A percentile compares a stretch with the other conserved stretches of the same genome.
These are phyloP conservation scores for Chelidonichthys spinosus DNA, from an alignment of 2,797 vertebrate species.

Conservation along the genomic window DNA sequence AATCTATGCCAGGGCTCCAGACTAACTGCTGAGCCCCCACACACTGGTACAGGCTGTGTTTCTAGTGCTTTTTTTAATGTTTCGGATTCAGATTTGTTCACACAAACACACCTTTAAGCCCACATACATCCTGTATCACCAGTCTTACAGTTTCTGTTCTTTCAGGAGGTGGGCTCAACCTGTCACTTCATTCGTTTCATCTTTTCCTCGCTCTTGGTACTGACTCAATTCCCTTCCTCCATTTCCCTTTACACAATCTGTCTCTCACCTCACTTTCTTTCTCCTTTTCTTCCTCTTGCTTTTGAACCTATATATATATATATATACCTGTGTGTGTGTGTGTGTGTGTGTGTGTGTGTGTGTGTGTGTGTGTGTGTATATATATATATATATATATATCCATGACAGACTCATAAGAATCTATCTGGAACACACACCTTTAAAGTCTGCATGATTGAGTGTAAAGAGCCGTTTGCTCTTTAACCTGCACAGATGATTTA, in stretches of 20 bases:
- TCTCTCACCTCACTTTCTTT: constrained; percentile 9
- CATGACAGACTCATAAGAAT: constrained; percentile 24
- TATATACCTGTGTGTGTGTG: too few species aligned
- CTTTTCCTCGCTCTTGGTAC: constrained; percentile 1
- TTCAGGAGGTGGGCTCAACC: constrained; percentile 16
- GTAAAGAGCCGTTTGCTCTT: constrained; percentile 55
- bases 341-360: too few species aligned
- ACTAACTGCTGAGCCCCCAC: too few species aligned
- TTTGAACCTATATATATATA: too few species aligned
- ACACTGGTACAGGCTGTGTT: too few species aligned
- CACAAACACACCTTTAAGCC: constrained; percentile 29
- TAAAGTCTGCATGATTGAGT: constrained; percentile 41
- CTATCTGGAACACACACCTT: constrained; percentile 11
- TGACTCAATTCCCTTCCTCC: constrained; percentile 26
- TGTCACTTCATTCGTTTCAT: constrained; percentile 38
- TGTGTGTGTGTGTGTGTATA: too few species aligned
- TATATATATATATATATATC: neutral
- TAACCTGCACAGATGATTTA: constrained; percentile 67
- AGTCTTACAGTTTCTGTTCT: constrained; percentile 18
- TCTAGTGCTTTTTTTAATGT: too few species aligned
- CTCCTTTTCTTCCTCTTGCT: too few species aligned
- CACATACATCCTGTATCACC: constrained; percentile 22
- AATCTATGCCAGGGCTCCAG: too few species aligned
- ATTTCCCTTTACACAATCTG: constrained; percentile 4
- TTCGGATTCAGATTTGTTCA: constrained; percentile 16